Base-by-base conservation (phyloP, 2,113 vertebrate species). In the Scatophagus argus region DNA sequence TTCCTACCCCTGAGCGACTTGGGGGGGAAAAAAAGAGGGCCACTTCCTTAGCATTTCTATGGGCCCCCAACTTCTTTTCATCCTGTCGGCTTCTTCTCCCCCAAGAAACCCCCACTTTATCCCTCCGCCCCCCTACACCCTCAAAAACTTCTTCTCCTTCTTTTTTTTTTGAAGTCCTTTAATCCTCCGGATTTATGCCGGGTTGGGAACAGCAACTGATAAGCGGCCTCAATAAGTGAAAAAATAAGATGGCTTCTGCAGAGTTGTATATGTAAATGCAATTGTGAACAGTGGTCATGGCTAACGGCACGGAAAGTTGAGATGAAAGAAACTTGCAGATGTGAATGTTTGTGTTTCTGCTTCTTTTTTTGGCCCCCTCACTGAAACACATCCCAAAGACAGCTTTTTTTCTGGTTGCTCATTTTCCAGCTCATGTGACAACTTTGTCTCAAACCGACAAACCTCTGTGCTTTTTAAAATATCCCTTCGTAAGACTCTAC, bases 11-110 rank as follows among this genome's bases (percentile, higher is more conserved):
- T 80, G 64, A 87, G 88, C 89, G 39, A 83, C 90, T 88, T 74
- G 82, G 77, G 73, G 73, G 67, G 32, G 38, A 43, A 63, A 86
- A 88, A 92, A 93, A 91, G 81, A 89, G 87, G 79, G 87, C 89
- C 79, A 88, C 93, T 92, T 95, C 88, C 91, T 95, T 95, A 93
- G 86, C 71, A 78, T 94, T 92, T 92, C 94, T 94, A 68, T 93
- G 89, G 91, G 89, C 82, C 88, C 86, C 86, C 85, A 87, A 88
- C 84, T 95, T 92, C 92, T 91, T 95, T 95, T 95, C 90, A 93
- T 93, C 91, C 87, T 84, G 78, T 76, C 60, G 69, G 87, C 85
- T 77, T 77, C 80, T 88, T 87, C 13, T 13, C 38, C 68, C 63
- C 49, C 5, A 8, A 38, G 36, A 56, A 67, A 25, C 49, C 64